Conservation (phyloP, 2,888 invertebrate genomes). For the Chalcis sispes region DNA sequence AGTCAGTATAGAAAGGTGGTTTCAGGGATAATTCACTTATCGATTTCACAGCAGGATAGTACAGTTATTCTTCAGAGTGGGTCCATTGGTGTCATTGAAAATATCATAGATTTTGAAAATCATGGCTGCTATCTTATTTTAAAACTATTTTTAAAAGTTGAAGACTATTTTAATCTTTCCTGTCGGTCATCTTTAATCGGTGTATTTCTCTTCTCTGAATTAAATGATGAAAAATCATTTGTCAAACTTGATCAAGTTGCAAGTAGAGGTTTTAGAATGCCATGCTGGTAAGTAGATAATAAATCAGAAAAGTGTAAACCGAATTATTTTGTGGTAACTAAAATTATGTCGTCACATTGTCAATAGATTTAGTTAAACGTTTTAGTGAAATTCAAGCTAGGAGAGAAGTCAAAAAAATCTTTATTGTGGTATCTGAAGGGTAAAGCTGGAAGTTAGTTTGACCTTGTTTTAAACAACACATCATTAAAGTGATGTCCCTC, state of each 20-base stretch:
- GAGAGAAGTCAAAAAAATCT: no score
- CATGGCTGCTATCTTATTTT: conserved; percentile 5
- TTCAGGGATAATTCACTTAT: neutral
- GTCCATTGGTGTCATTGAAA: conserved; percentile 26
- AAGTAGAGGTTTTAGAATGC: conserved; percentile 33
- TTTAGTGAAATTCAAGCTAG: no score
- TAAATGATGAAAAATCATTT: neutral
- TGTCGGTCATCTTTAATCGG: conserved; percentile 8
- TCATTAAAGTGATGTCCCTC: no score
- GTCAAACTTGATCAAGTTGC: neutral
- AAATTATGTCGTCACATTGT: neutral
- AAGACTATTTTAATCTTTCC: conserved; percentile 7
- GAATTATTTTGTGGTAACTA: neutral
- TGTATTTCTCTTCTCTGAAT: conserved; percentile 4
- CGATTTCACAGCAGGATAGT: neutral
- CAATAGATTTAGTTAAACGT: no score
- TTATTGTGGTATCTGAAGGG: no score
- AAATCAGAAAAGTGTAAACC: neutral
- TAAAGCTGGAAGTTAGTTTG: no score
- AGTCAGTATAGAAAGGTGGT: conserved; percentile 26
- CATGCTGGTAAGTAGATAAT: conserved; percentile 7
- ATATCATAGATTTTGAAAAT: conserved; percentile 26
- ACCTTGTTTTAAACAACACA: no score
- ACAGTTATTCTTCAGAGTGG: conserved; percentile 24
- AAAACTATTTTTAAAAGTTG: neutral